Evolutionary conservation across 2,113 vertebrate species (phyloP).

Genomic region (Bubo blakistoni): DNA sequence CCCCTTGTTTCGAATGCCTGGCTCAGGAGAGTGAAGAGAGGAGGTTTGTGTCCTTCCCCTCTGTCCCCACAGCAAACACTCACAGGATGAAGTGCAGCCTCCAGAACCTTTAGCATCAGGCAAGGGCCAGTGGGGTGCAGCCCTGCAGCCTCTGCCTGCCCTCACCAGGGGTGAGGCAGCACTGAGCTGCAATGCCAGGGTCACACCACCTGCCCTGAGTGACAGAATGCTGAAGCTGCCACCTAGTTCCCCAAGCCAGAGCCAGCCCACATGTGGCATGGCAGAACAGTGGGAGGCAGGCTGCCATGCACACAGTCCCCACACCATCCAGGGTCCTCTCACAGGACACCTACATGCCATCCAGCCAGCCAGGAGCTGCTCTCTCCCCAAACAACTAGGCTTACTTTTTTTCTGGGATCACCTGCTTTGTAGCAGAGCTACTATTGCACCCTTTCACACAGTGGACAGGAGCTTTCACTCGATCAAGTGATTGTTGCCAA

Average conservation of each 20-base stretch:
- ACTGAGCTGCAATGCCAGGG: accelerated
- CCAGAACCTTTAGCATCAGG: too few species aligned
- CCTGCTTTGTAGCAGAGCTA: not conserved
- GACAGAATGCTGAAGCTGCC: not conserved
- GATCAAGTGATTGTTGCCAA: not conserved
- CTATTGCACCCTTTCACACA: not conserved
- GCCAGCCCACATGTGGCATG: too few species aligned
- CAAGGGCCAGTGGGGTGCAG: not conserved
- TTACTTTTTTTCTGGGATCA: not conserved
- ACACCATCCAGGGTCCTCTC: accelerated
- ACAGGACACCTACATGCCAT: accelerated
- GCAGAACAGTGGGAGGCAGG: not conserved
- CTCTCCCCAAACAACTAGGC: not conserved
- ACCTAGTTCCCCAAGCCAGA: not conserved
- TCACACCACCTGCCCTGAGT: not conserved
- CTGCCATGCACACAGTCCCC: accelerated
- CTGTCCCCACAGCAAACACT: too few species aligned
- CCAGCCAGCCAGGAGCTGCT: not conserved
- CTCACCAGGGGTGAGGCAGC: accelerated
- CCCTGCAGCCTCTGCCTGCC: not conserved
- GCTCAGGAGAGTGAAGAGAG: not conserved
- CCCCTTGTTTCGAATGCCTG: not conserved
- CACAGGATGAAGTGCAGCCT: not conserved
- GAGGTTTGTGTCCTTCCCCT: not conserved
- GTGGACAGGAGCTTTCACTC: not conserved